These are phyloP conservation scores for Dendrolimus houi DNA, from an alignment of 2,888 invertebrate species.

Conservation along the genomic window DNA sequence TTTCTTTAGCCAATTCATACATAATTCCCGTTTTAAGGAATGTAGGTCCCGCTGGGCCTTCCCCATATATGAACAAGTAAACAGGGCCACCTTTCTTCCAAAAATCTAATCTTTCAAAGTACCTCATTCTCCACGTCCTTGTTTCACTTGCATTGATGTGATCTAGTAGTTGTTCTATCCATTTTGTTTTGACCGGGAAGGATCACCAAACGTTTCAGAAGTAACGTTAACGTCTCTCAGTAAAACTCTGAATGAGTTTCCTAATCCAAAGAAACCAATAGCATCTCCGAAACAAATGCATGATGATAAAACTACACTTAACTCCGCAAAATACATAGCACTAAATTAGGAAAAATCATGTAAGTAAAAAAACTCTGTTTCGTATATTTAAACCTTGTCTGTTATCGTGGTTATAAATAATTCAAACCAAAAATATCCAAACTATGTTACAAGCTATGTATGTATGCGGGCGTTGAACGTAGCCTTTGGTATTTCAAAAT, in stretches of 20 bases:
- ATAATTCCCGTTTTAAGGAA: constrained; percentile 44
- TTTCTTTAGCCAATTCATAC: constrained; percentile 54
- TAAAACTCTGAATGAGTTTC: constrained; percentile 32
- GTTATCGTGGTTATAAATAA: not conserved
- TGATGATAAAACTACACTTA: constrained; percentile 17
- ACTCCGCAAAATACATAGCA: constrained; percentile 17
- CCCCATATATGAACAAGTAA: constrained; percentile 51
- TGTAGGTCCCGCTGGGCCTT: constrained; percentile 34
- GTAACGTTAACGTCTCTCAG: constrained; percentile 26
- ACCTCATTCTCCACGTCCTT: constrained; percentile 53
- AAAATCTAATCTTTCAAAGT: constrained; percentile 43
- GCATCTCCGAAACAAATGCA: constrained; percentile 20
- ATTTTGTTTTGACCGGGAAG: constrained; percentile 24
- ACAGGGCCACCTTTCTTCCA: constrained; percentile 48
- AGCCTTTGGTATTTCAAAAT: constrained; percentile 2
- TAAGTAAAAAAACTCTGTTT: not conserved
- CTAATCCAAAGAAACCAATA: constrained; percentile 27
- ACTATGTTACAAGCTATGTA: not conserved
- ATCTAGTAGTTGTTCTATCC: constrained; percentile 52
- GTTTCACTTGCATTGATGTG: constrained; percentile 43
- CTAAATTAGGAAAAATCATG: too few species aligned
- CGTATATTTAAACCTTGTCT: not conserved
- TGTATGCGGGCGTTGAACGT: not conserved
- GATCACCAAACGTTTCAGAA: constrained; percentile 14
- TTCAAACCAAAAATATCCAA: not conserved